Evolutionary conservation across 2,888 invertebrate genomes (phyloP).

Genomic region (Caenorhabditis japonica): DNA sequence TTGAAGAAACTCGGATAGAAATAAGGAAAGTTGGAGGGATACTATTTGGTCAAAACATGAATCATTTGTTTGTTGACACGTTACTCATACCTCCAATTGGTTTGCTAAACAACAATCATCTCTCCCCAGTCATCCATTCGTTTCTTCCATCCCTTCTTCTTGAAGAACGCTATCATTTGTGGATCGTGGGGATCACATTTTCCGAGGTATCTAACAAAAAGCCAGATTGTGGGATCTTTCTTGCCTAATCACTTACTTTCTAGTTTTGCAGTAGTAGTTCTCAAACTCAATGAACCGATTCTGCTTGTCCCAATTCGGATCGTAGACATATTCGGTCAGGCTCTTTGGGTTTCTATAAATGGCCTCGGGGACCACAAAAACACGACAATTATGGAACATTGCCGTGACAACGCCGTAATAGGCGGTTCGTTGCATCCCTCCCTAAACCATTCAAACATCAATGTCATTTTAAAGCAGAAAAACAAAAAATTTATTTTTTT

Average conservation of each 20-base stretch:
- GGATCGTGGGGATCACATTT: slow-evolving; percentile 72
- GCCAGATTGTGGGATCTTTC: neutral
- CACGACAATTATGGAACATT: slow-evolving; percentile 85
- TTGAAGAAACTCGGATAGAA: neutral
- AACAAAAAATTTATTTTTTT: too few relatives aligned
- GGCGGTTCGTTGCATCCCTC: slow-evolving; percentile 95
- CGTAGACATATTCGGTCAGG: slow-evolving; percentile 54
- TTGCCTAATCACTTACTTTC: slow-evolving; percentile 57
- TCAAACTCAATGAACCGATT: slow-evolving; percentile 72
- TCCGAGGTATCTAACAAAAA: slow-evolving; percentile 67
- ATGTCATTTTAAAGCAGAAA: too few relatives aligned
- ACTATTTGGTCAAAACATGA: slow-evolving; percentile 37
- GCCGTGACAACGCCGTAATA: slow-evolving; percentile 95
- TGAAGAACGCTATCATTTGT: slow-evolving; percentile 71
- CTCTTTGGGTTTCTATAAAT: slow-evolving; percentile 36
- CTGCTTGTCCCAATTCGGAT: slow-evolving; percentile 71
- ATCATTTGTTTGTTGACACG: slow-evolving; percentile 28
- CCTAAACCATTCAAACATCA: slow-evolving; percentile 81
- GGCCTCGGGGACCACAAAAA: slow-evolving; percentile 80
- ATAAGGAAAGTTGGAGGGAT: slow-evolving; percentile 6
- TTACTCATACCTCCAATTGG: slow-evolving; percentile 25
- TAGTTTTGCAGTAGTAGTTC: slow-evolving; percentile 68
- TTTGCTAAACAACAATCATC: slow-evolving; percentile 66
- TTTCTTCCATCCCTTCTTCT: slow-evolving; percentile 63
- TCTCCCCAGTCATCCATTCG: slow-evolving; percentile 70